Conservation (phyloP, 2,888 invertebrate species). For the Aproaerema taeniolella region DNA sequence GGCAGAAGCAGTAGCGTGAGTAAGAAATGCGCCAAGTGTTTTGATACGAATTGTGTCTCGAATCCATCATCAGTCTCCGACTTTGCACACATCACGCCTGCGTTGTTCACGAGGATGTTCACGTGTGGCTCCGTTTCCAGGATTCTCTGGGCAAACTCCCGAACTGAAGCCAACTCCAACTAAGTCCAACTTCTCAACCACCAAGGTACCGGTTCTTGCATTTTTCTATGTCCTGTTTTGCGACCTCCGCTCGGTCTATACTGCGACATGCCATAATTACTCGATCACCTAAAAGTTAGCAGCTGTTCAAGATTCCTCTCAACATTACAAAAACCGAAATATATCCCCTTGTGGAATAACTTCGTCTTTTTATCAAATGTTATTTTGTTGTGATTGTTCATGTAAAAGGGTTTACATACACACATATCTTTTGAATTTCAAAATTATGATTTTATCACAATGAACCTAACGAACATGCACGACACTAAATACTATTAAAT, state of each 20-base stretch:
- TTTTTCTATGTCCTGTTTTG: slow-evolving; percentile 66
- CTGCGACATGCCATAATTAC: slow-evolving; percentile 71
- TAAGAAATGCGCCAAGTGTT: slow-evolving; percentile 81
- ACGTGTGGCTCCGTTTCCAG: slow-evolving; percentile 61
- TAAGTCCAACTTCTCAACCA: slow-evolving; percentile 71
- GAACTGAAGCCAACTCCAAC: slow-evolving; percentile 73
- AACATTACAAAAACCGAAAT: no score
- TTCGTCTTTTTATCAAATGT: no score
- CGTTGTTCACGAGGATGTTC: slow-evolving; percentile 80
- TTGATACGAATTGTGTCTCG: slow-evolving; percentile 81
- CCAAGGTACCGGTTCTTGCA: slow-evolving; percentile 33
- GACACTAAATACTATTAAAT: no score
- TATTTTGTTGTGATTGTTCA: no score
- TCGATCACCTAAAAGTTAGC: slow-evolving; percentile 64
- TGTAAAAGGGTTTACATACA: no score
- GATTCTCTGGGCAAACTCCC: slow-evolving; percentile 64
- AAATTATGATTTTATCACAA: no score
- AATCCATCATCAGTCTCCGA: slow-evolving; percentile 80
- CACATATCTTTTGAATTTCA: no score
- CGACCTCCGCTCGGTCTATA: slow-evolving; percentile 60
- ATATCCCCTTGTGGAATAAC: no score
- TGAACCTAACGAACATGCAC: no score
- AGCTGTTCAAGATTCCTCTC: no score
- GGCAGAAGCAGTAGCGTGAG: slow-evolving; percentile 79
- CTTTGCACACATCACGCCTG: slow-evolving; percentile 81